Evolutionary conservation across 2,797 vertebrate species (phyloP), one percentile per base, ranked within the genome.

Genomic region (Sebastes cheni): DNA sequence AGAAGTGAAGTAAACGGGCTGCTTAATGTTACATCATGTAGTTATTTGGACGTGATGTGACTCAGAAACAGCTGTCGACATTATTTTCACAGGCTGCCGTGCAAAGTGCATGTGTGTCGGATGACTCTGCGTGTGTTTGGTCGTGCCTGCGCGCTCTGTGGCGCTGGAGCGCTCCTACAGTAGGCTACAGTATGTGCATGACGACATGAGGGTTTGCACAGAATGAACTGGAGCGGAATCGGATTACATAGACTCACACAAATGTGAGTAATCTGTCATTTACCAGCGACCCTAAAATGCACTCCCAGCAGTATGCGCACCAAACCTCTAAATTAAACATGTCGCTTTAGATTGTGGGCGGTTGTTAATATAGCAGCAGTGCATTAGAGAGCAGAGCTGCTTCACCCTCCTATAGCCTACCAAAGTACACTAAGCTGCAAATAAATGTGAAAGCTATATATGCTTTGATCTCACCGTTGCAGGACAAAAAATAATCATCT

Each of bases 191-290:
- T 85, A 92, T 52, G 50, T n/a, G 50, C 50, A 52, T 95, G 95
- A 96, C 91, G 94, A 91, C 95, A 94, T 79, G 87, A 92, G 88
- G 94, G 23, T 94, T 93, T 94, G 93, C 92, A 93, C 92, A 94
- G 93, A 96, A 92, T 89, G 92, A 95, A 95, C 81, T 93, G 89
- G 91, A 92, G 85, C 79, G 82, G 94, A 95, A 95, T 95, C 93
- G 92, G 95, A 95, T 96, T 95, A 95, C 93, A 93, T 66, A 75
- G 89, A 77, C 92, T 94, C 91, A 93, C 90, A 92, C 94, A 94
- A 93, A 95, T 95, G 94, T 94, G 93, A 92, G 91, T 94, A 95
- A 96, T 95, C 89, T 95, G 92, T 94, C 89, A 94, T 94, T 93
- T 93, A 93, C 70, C 83, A 91, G 91, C 85, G 83, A 88, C 81